These are phyloP conservation scores for Bryconaethiops microstoma DNA, from an alignment of 2,797 vertebrate species.

Conservation along the genomic window DNA sequence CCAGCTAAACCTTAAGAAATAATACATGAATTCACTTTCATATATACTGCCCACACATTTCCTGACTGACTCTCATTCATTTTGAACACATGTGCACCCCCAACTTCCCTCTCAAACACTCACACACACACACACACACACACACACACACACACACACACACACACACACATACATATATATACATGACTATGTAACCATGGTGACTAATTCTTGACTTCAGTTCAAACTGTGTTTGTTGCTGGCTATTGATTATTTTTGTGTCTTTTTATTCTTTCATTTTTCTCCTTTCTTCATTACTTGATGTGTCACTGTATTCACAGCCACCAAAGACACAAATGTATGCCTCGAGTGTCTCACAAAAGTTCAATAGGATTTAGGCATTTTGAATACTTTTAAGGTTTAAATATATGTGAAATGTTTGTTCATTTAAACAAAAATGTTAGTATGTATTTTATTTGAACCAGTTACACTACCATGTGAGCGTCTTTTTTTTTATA, in stretches of 20 bases:
- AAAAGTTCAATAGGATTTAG: not conserved
- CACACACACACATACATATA: not conserved
- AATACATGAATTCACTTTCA: not conserved
- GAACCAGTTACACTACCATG: too few species aligned
- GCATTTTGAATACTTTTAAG: not conserved
- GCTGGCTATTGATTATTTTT: not conserved
- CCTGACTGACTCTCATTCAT: not conserved
- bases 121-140: not conserved
- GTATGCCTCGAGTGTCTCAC: too few species aligned
- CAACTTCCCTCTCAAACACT: not conserved
- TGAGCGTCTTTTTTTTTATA: too few species aligned
- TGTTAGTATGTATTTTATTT: too few species aligned
- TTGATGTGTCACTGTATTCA: not conserved
- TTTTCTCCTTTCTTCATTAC: not conserved
- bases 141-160: not conserved
- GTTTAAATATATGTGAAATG: too few species aligned
- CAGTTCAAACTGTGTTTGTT: slow-evolving; percentile 15
- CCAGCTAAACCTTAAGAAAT: not conserved
- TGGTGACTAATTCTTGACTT: not conserved
- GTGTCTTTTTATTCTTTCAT: not conserved
- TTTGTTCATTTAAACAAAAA: too few species aligned
- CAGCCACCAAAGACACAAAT: not conserved
- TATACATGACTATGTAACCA: slow-evolving; percentile 12
- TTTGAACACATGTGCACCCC: not conserved
- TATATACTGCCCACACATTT: not conserved